phyloP scores from a whole-genome alignment of 1,140 invertebrate species.

The Berghia stephanieae region DNA sequence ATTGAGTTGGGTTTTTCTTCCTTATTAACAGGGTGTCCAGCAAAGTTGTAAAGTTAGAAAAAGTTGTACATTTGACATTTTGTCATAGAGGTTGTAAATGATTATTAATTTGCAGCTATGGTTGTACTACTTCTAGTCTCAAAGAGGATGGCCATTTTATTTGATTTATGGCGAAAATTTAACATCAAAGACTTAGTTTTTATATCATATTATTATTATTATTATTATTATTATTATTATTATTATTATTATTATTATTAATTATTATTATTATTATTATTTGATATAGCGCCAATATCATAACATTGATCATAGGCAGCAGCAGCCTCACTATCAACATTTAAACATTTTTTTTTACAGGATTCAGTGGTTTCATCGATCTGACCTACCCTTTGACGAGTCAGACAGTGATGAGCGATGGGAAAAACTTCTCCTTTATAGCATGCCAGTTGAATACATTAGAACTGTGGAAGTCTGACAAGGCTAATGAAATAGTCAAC shows the following conservation, averaged over 20 bases:
- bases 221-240: neutral
- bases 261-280: too few relatives aligned
- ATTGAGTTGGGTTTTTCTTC: conserved; percentile 21
- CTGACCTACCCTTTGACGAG: conserved; percentile 86
- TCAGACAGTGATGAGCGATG: conserved; percentile 87
- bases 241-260: neutral
- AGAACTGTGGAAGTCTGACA: conserved; percentile 71
- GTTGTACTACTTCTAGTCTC: neutral
- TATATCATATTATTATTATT: too few relatives aligned
- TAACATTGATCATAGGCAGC: neutral
- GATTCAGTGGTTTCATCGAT: conserved; percentile 87
- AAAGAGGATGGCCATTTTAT: neutral
- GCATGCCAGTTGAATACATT: conserved; percentile 90
- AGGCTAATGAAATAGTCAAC: conserved; percentile 78
- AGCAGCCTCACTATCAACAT: conserved; percentile 10
- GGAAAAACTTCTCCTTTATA: conserved; percentile 83
- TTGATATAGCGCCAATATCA: too few relatives aligned
- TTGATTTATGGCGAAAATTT: neutral
- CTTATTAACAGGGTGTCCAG: neutral
- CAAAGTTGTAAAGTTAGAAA: neutral
- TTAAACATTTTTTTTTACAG: conserved; percentile 61
- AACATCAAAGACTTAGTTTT: neutral
- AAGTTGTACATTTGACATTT: neutral
- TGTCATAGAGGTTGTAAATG: neutral
- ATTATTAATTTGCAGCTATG: neutral